These are phyloP conservation scores for Hassar affinis DNA, from an alignment of 2,113 vertebrate genomes.

Conservation along the genomic window DNA sequence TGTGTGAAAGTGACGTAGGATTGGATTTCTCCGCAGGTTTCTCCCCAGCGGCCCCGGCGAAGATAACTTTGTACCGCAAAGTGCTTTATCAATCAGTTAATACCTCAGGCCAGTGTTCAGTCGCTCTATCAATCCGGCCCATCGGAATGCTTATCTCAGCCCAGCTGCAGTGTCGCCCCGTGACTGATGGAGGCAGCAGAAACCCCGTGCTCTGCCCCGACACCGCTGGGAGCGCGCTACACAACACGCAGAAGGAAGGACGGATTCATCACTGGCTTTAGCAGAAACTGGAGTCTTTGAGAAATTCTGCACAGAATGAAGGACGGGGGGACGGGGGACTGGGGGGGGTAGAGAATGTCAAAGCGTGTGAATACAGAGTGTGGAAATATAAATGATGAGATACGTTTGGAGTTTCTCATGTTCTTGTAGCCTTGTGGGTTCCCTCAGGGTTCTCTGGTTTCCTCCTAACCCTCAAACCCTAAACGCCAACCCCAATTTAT, in stretches of 20 bases:
- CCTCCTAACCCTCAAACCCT: too few relatives aligned
- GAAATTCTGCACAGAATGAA: not conserved
- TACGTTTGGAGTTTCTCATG: not conserved
- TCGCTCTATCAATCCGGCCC: slow-evolving; percentile 70
- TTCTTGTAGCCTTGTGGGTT: not conserved
- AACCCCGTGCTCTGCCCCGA: not conserved
- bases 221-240: not conserved
- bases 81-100: slow-evolving; percentile 75
- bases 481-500: too few relatives aligned
- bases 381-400: too few relatives aligned
- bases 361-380: not conserved
- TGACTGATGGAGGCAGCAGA: slow-evolving; percentile 52
- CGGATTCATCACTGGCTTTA: not conserved
- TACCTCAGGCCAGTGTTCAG: slow-evolving; percentile 65
- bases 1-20: slow-evolving; percentile 73
- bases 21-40: slow-evolving; percentile 68
- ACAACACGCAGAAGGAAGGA: not conserved
- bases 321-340: too few relatives aligned
- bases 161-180: slow-evolving; percentile 19
- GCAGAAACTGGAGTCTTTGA: not conserved
- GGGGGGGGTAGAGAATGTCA: too few relatives aligned
- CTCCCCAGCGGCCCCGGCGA: slow-evolving; percentile 64
- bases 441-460: not conserved
- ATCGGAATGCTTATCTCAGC: slow-evolving; percentile 53
- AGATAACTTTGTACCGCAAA: slow-evolving; percentile 64